phyloP scores from a whole-genome alignment of 2,888 invertebrate species.

The Catocala fraxini region DNA sequence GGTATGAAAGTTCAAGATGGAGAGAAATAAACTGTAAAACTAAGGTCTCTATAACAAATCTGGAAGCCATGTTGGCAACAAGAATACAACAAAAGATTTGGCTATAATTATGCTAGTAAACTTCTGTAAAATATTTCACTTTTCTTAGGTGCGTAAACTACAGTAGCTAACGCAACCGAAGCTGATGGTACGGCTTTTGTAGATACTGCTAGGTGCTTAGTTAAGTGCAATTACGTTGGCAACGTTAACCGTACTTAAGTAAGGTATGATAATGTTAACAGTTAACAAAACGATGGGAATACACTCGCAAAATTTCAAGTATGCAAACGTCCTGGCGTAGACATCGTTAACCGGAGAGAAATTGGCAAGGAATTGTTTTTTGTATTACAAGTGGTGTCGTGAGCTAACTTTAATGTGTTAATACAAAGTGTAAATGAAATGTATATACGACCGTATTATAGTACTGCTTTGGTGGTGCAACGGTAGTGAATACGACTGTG shows the following conservation, averaged over 20 bases:
- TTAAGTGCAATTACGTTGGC: conserved; percentile 44
- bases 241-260: conserved; percentile 44
- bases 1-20: too few relatives aligned
- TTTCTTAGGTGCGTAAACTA: neutral
- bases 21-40: too few relatives aligned
- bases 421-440: too few relatives aligned
- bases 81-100: too few relatives aligned
- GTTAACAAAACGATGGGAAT: conserved; percentile 38
- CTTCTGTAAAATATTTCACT: too few relatives aligned
- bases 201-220: conserved; percentile 33
- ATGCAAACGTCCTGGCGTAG: conserved; percentile 40
- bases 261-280: conserved; percentile 41
- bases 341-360: conserved; percentile 31
- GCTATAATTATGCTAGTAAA: too few relatives aligned
- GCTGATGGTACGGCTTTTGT: conserved; percentile 3
- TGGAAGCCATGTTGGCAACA: too few relatives aligned
- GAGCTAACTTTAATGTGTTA: neutral
- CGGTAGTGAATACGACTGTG: too few relatives aligned
- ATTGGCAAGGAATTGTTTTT: conserved; percentile 19
- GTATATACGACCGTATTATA: too few relatives aligned
- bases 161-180: neutral
- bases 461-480: too few relatives aligned
- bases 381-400: conserved; percentile 4
- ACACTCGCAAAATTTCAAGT: conserved; percentile 42
- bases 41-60: too few relatives aligned